A percentile compares a stretch with the other conserved stretches of the same genome.
Evolutionary conservation across 2,113 vertebrate species (phyloP).

Genomic region (Willisornis vidua): DNA sequence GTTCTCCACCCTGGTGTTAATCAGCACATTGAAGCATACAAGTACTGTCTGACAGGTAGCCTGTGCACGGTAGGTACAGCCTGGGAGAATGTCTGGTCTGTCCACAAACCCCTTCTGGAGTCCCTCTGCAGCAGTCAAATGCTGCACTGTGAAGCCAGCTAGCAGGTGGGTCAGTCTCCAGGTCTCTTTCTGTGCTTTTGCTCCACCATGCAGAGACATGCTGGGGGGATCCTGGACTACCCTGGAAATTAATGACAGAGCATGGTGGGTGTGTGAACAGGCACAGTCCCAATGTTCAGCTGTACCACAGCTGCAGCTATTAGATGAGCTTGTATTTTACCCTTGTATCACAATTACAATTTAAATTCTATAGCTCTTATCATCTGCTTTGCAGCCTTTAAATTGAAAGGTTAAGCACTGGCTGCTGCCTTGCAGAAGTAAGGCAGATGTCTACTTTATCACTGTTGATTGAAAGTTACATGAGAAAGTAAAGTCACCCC

Average conservation of each 20-base stretch:
- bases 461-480: background rate
- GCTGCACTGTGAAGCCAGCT: background rate
- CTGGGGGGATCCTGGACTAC: background rate
- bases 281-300: rapidly evolving
- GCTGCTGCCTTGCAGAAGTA: background rate
- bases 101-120: background rate
- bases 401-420: background rate
- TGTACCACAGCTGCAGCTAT: background rate
- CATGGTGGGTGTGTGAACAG: rapidly evolving
- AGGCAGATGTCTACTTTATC: background rate
- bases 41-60: background rate
- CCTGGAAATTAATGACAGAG: background rate
- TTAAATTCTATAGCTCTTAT: background rate
- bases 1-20: background rate
- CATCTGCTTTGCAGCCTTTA: background rate
- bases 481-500: background rate
- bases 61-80: rapidly evolving
- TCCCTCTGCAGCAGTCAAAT: background rate
- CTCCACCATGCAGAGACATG: rapidly evolving
- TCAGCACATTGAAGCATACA: background rate
- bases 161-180: background rate
- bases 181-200: background rate
- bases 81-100: background rate
- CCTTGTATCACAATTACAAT: background rate
- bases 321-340: background rate